phyloP scores from a whole-genome alignment of 2,888 invertebrate species.

The Spicauda simplicius region DNA sequence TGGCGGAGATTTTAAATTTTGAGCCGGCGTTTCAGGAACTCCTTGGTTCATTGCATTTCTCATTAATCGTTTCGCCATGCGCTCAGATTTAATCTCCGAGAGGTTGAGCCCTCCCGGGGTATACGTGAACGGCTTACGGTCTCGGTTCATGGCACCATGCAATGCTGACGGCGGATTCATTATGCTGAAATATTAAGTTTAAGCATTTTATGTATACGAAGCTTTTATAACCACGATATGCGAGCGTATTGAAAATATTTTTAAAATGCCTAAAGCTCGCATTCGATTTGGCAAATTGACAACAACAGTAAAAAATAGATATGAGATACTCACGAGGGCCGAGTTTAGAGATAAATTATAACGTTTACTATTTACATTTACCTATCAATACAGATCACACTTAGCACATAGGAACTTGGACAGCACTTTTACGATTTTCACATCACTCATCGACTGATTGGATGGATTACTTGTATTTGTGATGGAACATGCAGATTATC shows the following conservation, averaged over 20 bases:
- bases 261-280: conserved; percentile 54
- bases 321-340: conserved; percentile 73
- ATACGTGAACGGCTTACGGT: conserved; percentile 97
- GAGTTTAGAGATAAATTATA: conserved; percentile 60
- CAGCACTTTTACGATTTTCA: conserved; percentile 53
- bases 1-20: conserved; percentile 76
- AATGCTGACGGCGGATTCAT: conserved; percentile 93
- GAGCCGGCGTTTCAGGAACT: conserved; percentile 86
- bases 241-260: conserved; percentile 52
- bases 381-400: conserved; percentile 54
- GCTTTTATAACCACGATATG: conserved; percentile 44
- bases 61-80: conserved; percentile 92
- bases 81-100: conserved; percentile 95
- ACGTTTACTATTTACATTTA: conserved; percentile 55
- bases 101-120: conserved; percentile 96
- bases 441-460: conserved; percentile 62
- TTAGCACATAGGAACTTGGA: conserved; percentile 50
- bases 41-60: conserved; percentile 87
- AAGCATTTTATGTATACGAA: conserved; percentile 28
- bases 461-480: conserved; percentile 71
- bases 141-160: conserved; percentile 95
- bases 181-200: conserved; percentile 68
- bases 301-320: conserved; percentile 71
- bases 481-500: conserved; percentile 75
- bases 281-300: conserved; percentile 74